A percentile compares a stretch with the other conserved stretches of the same genome.
These are phyloP conservation scores for Perccottus glenii DNA, from an alignment of 2,113 vertebrate genomes.

Conservation along the genomic window DNA sequence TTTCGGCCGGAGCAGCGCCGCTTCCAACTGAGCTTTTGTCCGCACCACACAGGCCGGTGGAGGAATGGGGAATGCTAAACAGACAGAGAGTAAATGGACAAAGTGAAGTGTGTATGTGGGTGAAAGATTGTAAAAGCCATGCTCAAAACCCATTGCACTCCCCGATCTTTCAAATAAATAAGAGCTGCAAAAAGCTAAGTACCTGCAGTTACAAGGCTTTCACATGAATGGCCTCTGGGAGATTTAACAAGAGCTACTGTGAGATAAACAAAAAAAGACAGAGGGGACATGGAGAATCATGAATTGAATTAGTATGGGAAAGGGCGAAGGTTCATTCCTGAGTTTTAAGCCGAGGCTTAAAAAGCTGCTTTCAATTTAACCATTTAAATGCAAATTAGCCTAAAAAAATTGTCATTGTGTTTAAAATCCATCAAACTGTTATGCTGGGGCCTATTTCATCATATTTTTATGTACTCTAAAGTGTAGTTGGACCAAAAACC, in stretches of 20 bases:
- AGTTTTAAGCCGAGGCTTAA: slow-evolving; percentile 53
- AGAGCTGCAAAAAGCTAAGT: slow-evolving; percentile 29
- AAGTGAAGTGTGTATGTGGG: slow-evolving; percentile 17
- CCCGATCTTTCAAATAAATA: slow-evolving; percentile 56
- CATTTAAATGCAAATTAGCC: slow-evolving; percentile 74
- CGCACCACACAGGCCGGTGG: slow-evolving; percentile 29
- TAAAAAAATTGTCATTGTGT: slow-evolving; percentile 47
- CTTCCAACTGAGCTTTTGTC: slow-evolving; percentile 74
- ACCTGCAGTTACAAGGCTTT: slow-evolving; percentile 57
- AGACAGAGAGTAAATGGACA: slow-evolving; percentile 55
- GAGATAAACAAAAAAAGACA: slow-evolving; percentile 22
- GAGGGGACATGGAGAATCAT: slow-evolving; percentile 43
- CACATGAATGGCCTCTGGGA: slow-evolving; percentile 47
- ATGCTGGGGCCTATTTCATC: slow-evolving; percentile 27
- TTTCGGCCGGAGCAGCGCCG: slow-evolving; percentile 39
- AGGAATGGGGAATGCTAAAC: slow-evolving; percentile 65
- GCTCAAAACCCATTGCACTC: slow-evolving; percentile 29
- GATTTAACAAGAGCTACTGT: slow-evolving; percentile 37
- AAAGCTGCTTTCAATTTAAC: slow-evolving; percentile 55
- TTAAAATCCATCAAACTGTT: slow-evolving; percentile 52
- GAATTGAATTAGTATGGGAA: slow-evolving; percentile 64
- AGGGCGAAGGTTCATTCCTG: slow-evolving; percentile 58
- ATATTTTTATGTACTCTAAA: slow-evolving; percentile 11
- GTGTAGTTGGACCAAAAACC: background rate
- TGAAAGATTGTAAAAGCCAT: slow-evolving; percentile 21